phyloP scores from a whole-genome alignment of 1,140 invertebrate genomes.

The Charaxes varanes region DNA sequence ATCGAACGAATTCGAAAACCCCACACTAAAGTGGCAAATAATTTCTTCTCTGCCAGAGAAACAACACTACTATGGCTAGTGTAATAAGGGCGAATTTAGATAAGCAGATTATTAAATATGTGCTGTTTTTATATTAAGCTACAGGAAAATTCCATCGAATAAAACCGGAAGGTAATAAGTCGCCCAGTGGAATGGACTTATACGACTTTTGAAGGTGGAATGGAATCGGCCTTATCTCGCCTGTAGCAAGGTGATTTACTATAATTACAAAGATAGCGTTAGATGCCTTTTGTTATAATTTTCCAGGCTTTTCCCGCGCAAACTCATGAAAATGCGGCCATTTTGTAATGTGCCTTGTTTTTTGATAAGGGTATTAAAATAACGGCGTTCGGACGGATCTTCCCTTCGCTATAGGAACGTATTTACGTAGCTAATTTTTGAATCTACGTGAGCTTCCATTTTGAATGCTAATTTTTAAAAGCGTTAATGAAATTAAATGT shows the following conservation, averaged over 20 bases:
- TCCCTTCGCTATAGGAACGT: conserved; percentile 46
- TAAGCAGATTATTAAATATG: conserved; percentile 23
- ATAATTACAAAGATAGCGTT: conserved; percentile 76
- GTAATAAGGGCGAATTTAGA: conserved; percentile 28
- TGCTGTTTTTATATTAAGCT: conserved; percentile 23
- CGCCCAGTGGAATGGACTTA: conserved; percentile 26
- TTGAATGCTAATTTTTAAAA: conserved; percentile 56
- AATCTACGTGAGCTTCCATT: conserved; percentile 59
- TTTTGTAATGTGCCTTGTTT: conserved; percentile 72
- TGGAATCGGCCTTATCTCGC: conserved; percentile 63
- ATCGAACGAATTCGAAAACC: conserved; percentile 48
- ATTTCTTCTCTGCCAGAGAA: conserved; percentile 18
- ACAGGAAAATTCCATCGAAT: conserved; percentile 26
- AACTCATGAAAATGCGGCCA: conserved; percentile 67
- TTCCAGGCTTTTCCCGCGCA: conserved; percentile 69
- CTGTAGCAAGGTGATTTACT: conserved; percentile 74
- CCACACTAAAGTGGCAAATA: conserved; percentile 36
- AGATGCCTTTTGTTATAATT: conserved; percentile 74
- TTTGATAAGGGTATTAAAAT: conserved; percentile 74
- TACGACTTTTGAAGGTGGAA: conserved; percentile 42
- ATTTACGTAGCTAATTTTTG: conserved; percentile 46
- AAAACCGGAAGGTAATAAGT: conserved; percentile 48
- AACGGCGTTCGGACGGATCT: conserved; percentile 58
- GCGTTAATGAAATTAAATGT: conserved; percentile 52
- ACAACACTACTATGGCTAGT: conserved; percentile 21